phyloP scores from a whole-genome alignment of 1,140 invertebrate species.

The Caenorhabditis elegans region DNA sequence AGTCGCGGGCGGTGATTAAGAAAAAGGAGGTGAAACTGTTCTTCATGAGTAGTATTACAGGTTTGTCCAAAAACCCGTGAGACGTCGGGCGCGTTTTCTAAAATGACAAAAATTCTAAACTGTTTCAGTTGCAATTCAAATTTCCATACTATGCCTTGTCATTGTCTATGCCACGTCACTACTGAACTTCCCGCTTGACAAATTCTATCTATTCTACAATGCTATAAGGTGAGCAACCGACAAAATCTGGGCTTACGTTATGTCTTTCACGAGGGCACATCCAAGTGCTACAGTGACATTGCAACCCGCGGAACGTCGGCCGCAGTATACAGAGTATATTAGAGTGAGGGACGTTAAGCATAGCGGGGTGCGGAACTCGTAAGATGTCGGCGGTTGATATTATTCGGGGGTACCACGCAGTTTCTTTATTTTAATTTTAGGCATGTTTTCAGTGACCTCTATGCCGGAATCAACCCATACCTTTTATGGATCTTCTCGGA shows the following conservation, averaged over 20 bases:
- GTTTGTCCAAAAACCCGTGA: too few relatives aligned
- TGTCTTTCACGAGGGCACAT: too few relatives aligned
- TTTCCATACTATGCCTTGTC: not conserved
- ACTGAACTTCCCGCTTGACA: not conserved
- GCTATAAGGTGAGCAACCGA: not conserved
- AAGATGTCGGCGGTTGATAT: too few relatives aligned
- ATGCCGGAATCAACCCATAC: slow-evolving; percentile 31
- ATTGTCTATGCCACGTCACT: not conserved
- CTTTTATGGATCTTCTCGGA: slow-evolving; percentile 14
- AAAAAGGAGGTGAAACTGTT: slow-evolving; percentile 11
- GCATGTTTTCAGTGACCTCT: slow-evolving; percentile 27
- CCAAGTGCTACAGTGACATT: too few relatives aligned
- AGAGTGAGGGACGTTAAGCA: too few relatives aligned
- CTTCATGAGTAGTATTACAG: slow-evolving; percentile 30
- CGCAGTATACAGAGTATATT: too few relatives aligned
- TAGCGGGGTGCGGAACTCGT: too few relatives aligned
- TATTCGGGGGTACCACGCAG: too few relatives aligned
- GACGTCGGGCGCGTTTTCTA: too few relatives aligned
- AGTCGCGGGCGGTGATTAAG: not conserved
- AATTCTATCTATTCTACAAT: slow-evolving; percentile 32
- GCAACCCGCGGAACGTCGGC: too few relatives aligned
- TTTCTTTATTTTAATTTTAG: not conserved
- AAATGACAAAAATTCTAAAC: too few relatives aligned
- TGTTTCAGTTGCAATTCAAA: slow-evolving; percentile 26
- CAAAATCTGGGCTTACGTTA: too few relatives aligned